Percentiles rank a stretch among this genome's conserved stretches.
Conservation (phyloP, 64 coral and sea anemone species). For the Montipora capricornis region DNA sequence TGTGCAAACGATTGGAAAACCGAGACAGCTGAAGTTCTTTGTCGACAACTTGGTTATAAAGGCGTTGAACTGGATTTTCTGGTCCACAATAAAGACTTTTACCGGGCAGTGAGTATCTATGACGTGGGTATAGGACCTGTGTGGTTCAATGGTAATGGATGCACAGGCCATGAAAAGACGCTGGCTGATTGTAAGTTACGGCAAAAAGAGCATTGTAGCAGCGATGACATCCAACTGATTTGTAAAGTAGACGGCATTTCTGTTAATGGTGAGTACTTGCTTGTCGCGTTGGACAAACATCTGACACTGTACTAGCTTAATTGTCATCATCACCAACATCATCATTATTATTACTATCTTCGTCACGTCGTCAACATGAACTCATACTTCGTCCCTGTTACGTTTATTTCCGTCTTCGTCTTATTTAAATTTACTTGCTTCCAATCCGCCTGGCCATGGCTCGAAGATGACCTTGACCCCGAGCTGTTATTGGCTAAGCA, state of each 20-base stretch:
- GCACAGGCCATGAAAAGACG: neutral
- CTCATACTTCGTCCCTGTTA: no score
- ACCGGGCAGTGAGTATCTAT: neutral
- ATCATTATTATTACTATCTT: no score
- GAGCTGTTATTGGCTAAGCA: no score
- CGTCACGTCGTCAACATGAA: no score
- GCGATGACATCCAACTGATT: neutral
- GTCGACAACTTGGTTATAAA: conserved; percentile 25
- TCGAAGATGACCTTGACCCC: no score
- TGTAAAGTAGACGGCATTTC: conserved; percentile 16
- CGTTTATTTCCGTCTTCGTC: no score
- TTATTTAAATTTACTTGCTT: no score
- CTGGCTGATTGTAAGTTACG: neutral
- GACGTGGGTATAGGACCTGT: conserved; percentile 9
- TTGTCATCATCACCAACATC: no score
- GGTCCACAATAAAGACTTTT: neutral
- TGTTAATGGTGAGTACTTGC: conserved; percentile 20
- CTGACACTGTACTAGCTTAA: no score
- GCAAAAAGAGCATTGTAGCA: neutral
- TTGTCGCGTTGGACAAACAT: no score
- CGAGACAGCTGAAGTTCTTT: conserved; percentile 19
- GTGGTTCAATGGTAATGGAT: conserved; percentile 20
- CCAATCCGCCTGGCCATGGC: no score
- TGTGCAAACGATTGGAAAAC: conserved; percentile 19
- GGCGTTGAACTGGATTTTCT: conserved; percentile 27